Base-by-base conservation (phyloP, 1,140 invertebrate genomes). In the Calliphora vicina region DNA sequence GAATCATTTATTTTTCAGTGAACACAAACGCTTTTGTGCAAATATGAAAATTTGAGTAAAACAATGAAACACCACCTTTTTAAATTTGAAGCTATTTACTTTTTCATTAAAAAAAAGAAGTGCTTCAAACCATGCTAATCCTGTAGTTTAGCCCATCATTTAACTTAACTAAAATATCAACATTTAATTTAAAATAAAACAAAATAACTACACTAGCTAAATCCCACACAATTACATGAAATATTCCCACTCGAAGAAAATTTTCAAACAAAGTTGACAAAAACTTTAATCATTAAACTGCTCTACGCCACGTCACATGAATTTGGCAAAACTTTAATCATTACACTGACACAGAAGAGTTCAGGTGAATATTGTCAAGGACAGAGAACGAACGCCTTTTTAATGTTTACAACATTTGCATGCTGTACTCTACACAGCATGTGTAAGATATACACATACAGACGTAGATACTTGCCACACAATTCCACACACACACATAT, bases 321-420 rank as follows among this genome's bases (percentile, higher is more conserved):
- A 57, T 57, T 57, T 57, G 50, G 61, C 20, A 67, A 67, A 67
- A 67, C 61, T 67, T 67, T 23, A 67, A 67, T 67, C 61, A 67
- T 67, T 25, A 67, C 61, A 67, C 5, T 17, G 61, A 9, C 61
- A 67, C 20, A 67, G 4, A 23, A 1, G 25, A 67, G 61, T 67
- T 25, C 20, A 67, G 20, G 20, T 67, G 23, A 67, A 67, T 67
- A 25, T 67, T 20, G 50, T 57, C 50, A 57, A 57, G 61, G 26
- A 67, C 80, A 81, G 57, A 81, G 26, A 23, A 61, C 42, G 1
- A n/a, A 67, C 61, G 20, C 61, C 61, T 67, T 67, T 67, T 67
- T 67, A 67, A 67, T 67, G 61, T 67, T 67, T 82, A 10, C 81
- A 35, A 43, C n/a, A 12, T 50, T 17, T 50, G 35, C 50, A 57